Percentiles rank a stretch among this genome's conserved stretches.
Conservation (phyloP, 2,888 invertebrate species). For the Ditylenchus weischeri region DNA sequence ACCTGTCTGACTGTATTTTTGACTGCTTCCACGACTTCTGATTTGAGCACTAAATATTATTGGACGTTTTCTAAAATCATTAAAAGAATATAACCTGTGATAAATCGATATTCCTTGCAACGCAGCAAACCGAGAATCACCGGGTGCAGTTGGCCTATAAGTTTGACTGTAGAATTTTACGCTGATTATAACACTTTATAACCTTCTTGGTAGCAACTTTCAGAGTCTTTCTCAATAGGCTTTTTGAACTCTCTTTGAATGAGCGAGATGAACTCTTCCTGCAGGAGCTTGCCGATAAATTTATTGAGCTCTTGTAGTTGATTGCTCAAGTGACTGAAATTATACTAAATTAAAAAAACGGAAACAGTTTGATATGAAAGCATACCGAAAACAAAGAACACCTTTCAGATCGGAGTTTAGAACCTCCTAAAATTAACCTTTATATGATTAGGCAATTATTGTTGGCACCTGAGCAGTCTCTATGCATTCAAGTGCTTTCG, state of each 20-base stretch:
- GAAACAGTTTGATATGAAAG: too few species aligned
- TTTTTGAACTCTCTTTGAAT: constrained; percentile 79
- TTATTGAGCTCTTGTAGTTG: constrained; percentile 92
- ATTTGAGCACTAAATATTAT: constrained; percentile 61
- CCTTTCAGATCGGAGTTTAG: constrained; percentile 83
- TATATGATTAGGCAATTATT: neutral
- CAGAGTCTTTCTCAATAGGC: constrained; percentile 60
- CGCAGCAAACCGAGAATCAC: constrained; percentile 67
- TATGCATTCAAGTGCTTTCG: constrained; percentile 91
- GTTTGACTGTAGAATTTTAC: too few species aligned
- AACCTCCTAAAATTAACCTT: neutral
- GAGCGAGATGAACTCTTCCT: constrained; percentile 86
- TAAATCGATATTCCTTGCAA: constrained; percentile 80
- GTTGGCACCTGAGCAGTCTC: constrained; percentile 77
- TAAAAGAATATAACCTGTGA: constrained; percentile 62
- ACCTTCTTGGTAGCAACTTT: constrained; percentile 7
- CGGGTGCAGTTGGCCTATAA: constrained; percentile 16
- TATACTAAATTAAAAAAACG: neutral
- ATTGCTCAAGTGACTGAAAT: constrained; percentile 78
- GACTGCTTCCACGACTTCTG: constrained; percentile 70
- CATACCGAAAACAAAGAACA: constrained; percentile 79
- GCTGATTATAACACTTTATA: too few species aligned
- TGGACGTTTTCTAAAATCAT: too few species aligned
- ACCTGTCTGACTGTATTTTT: constrained; percentile 53
- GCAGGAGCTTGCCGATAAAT: constrained; percentile 92